Conservation (phyloP, 1,140 invertebrate species). For the Leptopilina clavipes region DNA sequence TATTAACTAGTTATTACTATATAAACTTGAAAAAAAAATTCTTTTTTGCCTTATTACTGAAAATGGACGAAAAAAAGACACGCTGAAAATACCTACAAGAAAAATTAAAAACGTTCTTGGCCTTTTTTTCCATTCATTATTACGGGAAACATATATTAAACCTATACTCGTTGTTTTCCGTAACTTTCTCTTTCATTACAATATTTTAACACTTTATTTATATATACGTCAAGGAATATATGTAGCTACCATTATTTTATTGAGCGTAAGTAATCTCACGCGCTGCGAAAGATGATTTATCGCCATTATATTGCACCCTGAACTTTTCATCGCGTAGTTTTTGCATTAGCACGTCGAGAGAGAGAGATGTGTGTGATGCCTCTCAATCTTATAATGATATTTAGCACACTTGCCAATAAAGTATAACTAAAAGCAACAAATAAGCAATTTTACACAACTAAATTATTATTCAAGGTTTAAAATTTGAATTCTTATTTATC, state of each 20-base stretch:
- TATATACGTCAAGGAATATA: background rate
- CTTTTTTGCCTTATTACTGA: no score
- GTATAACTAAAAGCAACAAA: constrained; percentile 1
- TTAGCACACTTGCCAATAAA: constrained; percentile 52
- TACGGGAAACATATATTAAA: no score
- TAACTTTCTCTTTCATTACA: background rate
- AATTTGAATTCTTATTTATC: constrained; percentile 8
- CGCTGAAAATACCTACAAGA: no score
- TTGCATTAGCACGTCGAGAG: constrained; percentile 47
- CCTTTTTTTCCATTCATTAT: no score
- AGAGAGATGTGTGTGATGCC: background rate
- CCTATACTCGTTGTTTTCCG: background rate
- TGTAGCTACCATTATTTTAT: constrained; percentile 49
- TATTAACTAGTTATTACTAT: no score
- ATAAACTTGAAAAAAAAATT: no score
- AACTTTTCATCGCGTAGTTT: constrained; percentile 50
- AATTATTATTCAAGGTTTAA: constrained; percentile 9
- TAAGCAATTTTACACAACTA: background rate
- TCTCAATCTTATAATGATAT: constrained; percentile 41
- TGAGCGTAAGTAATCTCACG: constrained; percentile 41
- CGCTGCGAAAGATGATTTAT: constrained; percentile 47
- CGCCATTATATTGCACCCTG: constrained; percentile 51
- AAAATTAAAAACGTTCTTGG: no score
- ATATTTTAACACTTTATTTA: constrained; percentile 12
- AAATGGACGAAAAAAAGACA: no score